Percentiles rank a stretch among this genome's conserved stretches.
Evolutionary conservation across 53 echinoderm and acorn worm genomes (phyloP).

Genomic region (Patiria pectinifera): DNA sequence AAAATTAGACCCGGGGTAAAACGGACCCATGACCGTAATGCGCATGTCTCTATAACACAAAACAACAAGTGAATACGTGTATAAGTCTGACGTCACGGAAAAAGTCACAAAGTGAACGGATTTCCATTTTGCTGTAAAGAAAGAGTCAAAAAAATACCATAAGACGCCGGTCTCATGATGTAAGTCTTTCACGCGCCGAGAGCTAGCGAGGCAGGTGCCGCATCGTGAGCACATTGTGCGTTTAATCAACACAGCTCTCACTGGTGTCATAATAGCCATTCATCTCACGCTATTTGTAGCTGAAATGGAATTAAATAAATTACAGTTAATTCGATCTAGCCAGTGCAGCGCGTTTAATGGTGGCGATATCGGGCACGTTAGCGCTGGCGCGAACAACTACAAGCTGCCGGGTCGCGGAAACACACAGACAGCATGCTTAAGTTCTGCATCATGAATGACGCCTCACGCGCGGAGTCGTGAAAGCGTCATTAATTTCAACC

Average conservation of each 20-base stretch:
- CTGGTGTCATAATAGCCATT: background rate
- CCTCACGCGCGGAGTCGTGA: background rate
- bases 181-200: background rate
- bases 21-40: no score
- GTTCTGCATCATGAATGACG: background rate
- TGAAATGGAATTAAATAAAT: conserved; percentile 52
- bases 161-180: background rate
- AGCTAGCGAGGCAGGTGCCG: background rate
- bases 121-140: no score
- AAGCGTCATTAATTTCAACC: conserved; percentile 42
- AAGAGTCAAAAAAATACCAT: no score
- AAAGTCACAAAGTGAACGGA: no score
- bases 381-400: background rate
- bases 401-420: background rate
- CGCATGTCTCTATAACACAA: no score
- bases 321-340: conserved; percentile 38
- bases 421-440: background rate
- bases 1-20: no score
- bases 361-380: conserved; percentile 30
- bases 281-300: background rate
- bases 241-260: background rate
- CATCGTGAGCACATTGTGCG: background rate
- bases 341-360: conserved; percentile 14
- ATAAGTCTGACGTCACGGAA: no score
- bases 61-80: no score